Conservation (phyloP, 2,888 invertebrate species). For the Apamea anceps region DNA sequence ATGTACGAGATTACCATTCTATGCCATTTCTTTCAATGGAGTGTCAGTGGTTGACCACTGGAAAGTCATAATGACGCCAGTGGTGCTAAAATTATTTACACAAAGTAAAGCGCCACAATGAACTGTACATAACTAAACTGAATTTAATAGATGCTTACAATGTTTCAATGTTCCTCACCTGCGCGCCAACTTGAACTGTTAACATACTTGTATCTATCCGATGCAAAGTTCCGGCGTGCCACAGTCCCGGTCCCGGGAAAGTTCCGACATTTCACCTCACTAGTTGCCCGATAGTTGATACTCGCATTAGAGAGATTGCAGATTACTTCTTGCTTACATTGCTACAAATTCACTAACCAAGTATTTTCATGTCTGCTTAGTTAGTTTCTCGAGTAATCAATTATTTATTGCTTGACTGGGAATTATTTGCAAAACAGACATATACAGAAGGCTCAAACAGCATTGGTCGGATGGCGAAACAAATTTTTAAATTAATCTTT, state of each 20-base stretch:
- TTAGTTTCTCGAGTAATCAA: slow-evolving; percentile 22
- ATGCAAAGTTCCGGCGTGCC: slow-evolving; percentile 12
- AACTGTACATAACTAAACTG: background rate
- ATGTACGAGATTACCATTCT: too few relatives aligned
- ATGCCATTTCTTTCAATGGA: too few relatives aligned
- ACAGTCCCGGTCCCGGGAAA: slow-evolving; percentile 2
- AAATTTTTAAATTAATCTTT: too few relatives aligned
- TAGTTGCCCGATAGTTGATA: slow-evolving; percentile 25
- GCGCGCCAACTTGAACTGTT: background rate
- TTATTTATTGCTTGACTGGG: slow-evolving; percentile 24
- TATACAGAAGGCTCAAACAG: background rate
- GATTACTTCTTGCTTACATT: slow-evolving; percentile 43
- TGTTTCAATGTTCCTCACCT: background rate
- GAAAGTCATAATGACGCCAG: too few relatives aligned
- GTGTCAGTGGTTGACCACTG: too few relatives aligned
- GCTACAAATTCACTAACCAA: slow-evolving; percentile 32
- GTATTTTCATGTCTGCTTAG: slow-evolving; percentile 38
- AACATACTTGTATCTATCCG: background rate
- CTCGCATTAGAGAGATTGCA: slow-evolving; percentile 51
- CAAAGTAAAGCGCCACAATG: too few relatives aligned
- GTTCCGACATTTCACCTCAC: slow-evolving; percentile 20
- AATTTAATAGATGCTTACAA: background rate
- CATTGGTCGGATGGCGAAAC: background rate
- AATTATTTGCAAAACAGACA: background rate
- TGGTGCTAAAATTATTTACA: too few relatives aligned